Evolutionary conservation across 1,140 invertebrate genomes (phyloP), one percentile per base, ranked within the genome.

Genomic region (Aphidius gifuensis): DNA sequence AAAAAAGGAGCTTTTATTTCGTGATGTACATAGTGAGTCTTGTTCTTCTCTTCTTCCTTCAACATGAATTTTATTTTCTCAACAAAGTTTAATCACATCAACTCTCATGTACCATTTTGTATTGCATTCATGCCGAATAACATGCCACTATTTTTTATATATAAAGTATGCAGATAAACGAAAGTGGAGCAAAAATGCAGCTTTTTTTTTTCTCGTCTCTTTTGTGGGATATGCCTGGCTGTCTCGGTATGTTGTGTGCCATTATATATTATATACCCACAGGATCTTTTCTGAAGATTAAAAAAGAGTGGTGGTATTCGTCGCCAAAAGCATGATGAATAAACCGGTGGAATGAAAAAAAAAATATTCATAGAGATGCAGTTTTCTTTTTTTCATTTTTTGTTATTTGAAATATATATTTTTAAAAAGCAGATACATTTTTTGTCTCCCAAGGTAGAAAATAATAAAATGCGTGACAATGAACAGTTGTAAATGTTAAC

Each of bases 401-500:
- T 45, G 45, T 7, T 55, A 8, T 51, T 57, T 45, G 47, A 51
- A 45, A 4, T 32, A 32, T 32, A 32, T 32, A 32, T 32, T 32
- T 32, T 32, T 32, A 32, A 38, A 60, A 54, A 61, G 38, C 16
- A 46, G 53, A 42, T 54, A 21, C 38, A 48, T 42, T 58, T 7
- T 40, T 21, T 54, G 47, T 58, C 40, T 42, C 50, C 44, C 53
- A 9, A 43, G 32, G 16, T 32, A 32, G 55, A 48, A 53, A 40
- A 50, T 46, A n/a, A 54, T 58, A 58, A 58, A 63, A 63, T 63
- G 56, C 56, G 56, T 63, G 56, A 63, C 61, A 63, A 58, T 58
- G 49, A 43, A 53, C 57, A 48, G 53, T 40, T 51, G 40, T 53
- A 53, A 38, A 55, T 55, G 44, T 44, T 42, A 43, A 58, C 44